phyloP scores from a whole-genome alignment of 2,888 invertebrate species.

The Aspidiotus destructor region DNA sequence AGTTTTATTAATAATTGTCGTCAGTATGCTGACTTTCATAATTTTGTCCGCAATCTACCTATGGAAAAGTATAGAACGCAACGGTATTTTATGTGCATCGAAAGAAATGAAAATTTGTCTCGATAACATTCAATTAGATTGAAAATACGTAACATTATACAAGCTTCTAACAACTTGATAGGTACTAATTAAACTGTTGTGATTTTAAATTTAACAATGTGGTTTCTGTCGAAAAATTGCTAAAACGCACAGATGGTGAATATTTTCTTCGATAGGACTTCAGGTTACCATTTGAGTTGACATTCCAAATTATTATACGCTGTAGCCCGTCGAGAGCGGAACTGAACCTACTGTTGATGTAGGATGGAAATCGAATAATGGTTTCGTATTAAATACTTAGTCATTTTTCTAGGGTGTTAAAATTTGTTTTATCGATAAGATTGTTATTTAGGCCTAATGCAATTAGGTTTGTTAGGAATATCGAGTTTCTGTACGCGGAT shows the following conservation, averaged over 20 bases:
- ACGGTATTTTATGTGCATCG: slow-evolving; percentile 21
- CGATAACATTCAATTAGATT: slow-evolving; percentile 3
- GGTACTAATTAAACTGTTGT: no score
- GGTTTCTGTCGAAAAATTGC: neutral
- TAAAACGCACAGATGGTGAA: neutral
- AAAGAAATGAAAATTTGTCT: slow-evolving; percentile 27
- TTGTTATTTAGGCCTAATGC: no score
- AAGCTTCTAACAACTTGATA: no score
- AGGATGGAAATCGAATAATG: no score
- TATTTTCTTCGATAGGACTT: no score
- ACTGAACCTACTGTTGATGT: no score
- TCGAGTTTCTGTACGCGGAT: no score
- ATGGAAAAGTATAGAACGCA: slow-evolving; percentile 24
- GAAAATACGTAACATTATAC: no score
- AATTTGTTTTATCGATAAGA: neutral
- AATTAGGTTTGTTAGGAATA: no score
- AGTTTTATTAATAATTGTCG: neutral
- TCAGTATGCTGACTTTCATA: neutral
- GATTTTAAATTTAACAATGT: neutral
- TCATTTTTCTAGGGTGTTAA: neutral
- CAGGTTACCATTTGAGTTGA: no score
- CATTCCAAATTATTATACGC: no score
- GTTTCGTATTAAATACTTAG: neutral
- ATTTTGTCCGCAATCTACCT: slow-evolving; percentile 6
- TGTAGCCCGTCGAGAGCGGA: no score